A percentile compares a stretch with the other conserved stretches of the same genome.
phyloP scores from a whole-genome alignment of 2,797 vertebrate genomes.

The Sibirionetta formosa region DNA sequence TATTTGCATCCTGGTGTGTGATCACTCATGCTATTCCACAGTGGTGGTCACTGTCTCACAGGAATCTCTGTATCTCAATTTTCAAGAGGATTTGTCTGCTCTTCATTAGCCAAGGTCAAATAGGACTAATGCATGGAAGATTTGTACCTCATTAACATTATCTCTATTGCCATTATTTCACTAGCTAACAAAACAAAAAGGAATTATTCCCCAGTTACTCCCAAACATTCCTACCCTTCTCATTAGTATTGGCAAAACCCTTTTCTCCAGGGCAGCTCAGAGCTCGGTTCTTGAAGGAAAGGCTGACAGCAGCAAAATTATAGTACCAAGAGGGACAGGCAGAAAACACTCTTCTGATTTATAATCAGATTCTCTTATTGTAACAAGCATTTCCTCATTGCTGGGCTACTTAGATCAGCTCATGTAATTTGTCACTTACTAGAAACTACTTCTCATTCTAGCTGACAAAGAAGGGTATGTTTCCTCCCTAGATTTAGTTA shows the following conservation, averaged over 20 bases:
- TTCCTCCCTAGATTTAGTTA: not conserved
- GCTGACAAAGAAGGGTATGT: not conserved
- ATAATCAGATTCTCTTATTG: constrained; percentile 49
- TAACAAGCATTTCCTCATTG: constrained; percentile 23
- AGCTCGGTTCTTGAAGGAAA: constrained; percentile 53
- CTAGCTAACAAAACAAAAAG: constrained; percentile 65
- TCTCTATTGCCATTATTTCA: constrained; percentile 66
- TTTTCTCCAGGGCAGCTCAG: constrained; percentile 65
- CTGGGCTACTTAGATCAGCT: constrained; percentile 6
- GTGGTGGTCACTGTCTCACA: not conserved
- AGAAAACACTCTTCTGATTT: constrained; percentile 58
- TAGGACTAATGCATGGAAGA: constrained; percentile 50
- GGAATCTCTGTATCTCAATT: not conserved
- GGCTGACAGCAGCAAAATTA: constrained; percentile 70
- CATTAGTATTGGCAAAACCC: constrained; percentile 58
- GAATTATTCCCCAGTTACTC: constrained; percentile 56
- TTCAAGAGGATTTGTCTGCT: constrained; percentile 11
- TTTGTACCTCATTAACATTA: constrained; percentile 67
- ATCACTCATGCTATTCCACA: not conserved
- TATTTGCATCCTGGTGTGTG: not conserved
- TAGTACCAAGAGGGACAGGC: constrained; percentile 20
- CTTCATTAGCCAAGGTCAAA: constrained; percentile 69
- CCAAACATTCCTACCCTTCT: constrained; percentile 33
- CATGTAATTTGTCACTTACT: not conserved
- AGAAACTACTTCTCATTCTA: not conserved